phyloP scores from a whole-genome alignment of 2,113 vertebrate species.

The Sphaerodactylus townsendi region DNA sequence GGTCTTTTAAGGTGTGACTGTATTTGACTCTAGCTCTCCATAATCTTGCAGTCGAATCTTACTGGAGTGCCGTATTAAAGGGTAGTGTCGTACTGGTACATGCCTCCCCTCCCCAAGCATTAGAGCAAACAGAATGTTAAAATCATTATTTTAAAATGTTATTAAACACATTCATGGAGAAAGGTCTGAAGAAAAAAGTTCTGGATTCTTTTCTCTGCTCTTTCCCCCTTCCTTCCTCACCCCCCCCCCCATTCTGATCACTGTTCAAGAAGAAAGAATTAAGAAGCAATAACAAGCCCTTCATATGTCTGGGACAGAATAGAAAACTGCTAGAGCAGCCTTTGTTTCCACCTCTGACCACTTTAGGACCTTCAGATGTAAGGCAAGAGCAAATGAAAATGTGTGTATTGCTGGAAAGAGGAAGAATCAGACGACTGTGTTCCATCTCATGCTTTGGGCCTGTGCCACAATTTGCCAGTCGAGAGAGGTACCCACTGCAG shows the following conservation, averaged over 20 bases:
- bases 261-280: not conserved
- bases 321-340: not conserved
- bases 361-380: not conserved
- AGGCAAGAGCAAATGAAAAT: not conserved
- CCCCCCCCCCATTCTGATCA: not conserved
- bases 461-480: not conserved
- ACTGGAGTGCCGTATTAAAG: too few species aligned
- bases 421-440: not conserved
- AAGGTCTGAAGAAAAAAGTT: not conserved
- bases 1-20: too few species aligned
- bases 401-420: not conserved
- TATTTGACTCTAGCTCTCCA: too few species aligned
- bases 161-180: not conserved
- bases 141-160: not conserved
- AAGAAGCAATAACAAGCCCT: not conserved
- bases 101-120: not conserved
- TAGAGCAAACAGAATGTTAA: not conserved
- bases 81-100: not conserved
- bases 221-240: not conserved
- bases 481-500: not conserved
- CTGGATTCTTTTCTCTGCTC: not conserved
- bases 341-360: not conserved
- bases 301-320: not conserved
- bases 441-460: not conserved
- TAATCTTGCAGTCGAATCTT: too few species aligned